Conservation (phyloP, 2,888 invertebrate genomes). For the Romanomermis culicivorax region DNA sequence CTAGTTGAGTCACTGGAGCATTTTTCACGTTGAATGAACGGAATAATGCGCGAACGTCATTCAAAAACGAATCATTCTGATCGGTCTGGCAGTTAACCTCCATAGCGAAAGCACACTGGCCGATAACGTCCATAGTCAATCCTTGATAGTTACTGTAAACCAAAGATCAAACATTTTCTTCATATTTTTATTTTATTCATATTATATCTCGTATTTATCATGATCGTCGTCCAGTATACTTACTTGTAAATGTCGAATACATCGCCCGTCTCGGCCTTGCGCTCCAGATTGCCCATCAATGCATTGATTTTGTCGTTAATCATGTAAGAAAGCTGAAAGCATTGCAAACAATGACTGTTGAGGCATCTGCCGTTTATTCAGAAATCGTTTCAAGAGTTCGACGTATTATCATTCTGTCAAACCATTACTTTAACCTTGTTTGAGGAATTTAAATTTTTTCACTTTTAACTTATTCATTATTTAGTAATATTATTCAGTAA, state of each 20-base stretch:
- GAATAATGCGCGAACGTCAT: background rate
- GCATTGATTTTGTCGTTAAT: background rate
- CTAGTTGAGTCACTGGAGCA: background rate
- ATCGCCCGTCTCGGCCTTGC: background rate
- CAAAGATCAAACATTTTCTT: too few relatives aligned
- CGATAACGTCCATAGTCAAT: conserved; percentile 34
- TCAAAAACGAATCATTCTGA: conserved; percentile 29
- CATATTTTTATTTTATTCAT: too few relatives aligned
- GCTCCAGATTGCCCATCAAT: background rate
- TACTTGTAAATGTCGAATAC: conserved; percentile 1
- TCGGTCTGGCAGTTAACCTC: conserved; percentile 30
- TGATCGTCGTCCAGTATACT: too few relatives aligned
- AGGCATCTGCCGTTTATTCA: background rate
- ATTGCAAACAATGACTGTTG: background rate
- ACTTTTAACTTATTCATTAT: too few relatives aligned
- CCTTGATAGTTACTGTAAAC: conserved; percentile 29
- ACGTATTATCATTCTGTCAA: too few relatives aligned
- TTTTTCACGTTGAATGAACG: background rate
- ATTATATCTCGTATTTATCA: too few relatives aligned
- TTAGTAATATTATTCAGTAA: too few relatives aligned
- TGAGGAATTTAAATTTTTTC: too few relatives aligned
- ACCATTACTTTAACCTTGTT: too few relatives aligned
- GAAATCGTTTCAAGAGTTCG: too few relatives aligned
- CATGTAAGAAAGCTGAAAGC: background rate
- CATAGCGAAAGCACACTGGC: conserved; percentile 33